Conservation (phyloP, 2,888 invertebrate genomes). For the Rotaria macrura region DNA sequence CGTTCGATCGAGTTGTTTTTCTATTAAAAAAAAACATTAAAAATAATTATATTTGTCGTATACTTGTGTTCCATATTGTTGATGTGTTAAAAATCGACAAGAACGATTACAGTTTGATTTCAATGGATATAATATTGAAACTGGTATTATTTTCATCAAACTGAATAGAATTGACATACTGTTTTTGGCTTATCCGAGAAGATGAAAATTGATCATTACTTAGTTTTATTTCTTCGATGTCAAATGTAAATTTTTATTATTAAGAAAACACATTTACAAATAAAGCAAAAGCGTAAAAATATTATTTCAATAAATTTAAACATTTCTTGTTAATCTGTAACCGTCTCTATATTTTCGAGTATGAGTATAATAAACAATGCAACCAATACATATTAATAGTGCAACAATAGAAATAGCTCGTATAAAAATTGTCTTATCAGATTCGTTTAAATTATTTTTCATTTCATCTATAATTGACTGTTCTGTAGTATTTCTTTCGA, state of each 20-base stretch:
- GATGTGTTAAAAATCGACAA: too few relatives aligned
- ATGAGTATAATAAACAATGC: background rate
- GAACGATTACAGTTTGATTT: too few relatives aligned
- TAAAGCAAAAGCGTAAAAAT: background rate
- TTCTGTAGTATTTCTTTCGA: too few relatives aligned
- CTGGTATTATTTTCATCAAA: too few relatives aligned
- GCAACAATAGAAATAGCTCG: background rate
- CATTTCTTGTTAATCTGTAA: background rate
- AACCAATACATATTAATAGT: background rate
- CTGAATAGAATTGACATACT: too few relatives aligned
- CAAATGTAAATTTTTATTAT: background rate
- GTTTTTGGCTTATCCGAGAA: too few relatives aligned
- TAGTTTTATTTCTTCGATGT: background rate
- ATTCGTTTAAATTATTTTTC: background rate
- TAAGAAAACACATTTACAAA: background rate
- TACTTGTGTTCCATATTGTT: too few relatives aligned
- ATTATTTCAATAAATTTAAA: background rate
- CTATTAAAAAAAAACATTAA: too few relatives aligned
- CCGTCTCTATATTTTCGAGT: background rate
- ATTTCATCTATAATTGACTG: background rate
- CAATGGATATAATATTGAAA: too few relatives aligned
- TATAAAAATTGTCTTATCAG: background rate
- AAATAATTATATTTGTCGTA: too few relatives aligned
- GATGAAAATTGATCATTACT: background rate
- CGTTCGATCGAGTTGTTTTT: too few relatives aligned